A percentile compares a stretch with the other conserved stretches of the same genome.
Conservation (phyloP, 2,113 vertebrate species). For the Calidris pygmaea region DNA sequence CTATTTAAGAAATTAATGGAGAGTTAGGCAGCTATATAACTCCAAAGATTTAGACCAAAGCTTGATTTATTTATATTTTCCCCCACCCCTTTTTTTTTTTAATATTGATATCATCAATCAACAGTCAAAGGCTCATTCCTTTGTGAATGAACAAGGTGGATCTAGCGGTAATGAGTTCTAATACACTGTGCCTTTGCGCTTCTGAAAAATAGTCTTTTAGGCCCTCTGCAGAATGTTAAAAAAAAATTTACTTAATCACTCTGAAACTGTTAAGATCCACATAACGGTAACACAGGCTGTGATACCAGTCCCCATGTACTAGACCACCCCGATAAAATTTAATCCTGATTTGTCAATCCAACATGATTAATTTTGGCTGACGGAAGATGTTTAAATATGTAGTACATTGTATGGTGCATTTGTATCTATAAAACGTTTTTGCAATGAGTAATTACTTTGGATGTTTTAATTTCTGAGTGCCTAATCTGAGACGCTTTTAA, state of each 20-base stretch:
- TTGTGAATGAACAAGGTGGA: background rate
- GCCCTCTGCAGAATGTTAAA: background rate
- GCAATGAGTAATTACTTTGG: background rate
- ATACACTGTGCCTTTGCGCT: background rate
- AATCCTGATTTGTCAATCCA: background rate
- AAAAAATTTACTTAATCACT: background rate
- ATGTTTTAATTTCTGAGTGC: background rate
- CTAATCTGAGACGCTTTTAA: background rate
- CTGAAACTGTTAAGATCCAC: background rate
- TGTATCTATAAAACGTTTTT: background rate
- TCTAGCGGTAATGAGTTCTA: background rate
- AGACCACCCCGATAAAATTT: background rate
- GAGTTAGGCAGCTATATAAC: background rate
- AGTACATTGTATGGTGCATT: background rate
- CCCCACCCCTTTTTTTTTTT: background rate
- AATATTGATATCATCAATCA: background rate
- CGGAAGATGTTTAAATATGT: background rate
- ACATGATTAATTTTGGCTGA: background rate
- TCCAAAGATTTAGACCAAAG: background rate
- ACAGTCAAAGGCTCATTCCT: background rate
- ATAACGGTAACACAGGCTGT: background rate
- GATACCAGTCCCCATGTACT: background rate
- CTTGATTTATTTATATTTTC: background rate
- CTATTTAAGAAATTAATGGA: background rate
- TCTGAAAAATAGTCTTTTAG: background rate